Conservation (phyloP, 2,888 invertebrate genomes). For the Tortrix viridana region DNA sequence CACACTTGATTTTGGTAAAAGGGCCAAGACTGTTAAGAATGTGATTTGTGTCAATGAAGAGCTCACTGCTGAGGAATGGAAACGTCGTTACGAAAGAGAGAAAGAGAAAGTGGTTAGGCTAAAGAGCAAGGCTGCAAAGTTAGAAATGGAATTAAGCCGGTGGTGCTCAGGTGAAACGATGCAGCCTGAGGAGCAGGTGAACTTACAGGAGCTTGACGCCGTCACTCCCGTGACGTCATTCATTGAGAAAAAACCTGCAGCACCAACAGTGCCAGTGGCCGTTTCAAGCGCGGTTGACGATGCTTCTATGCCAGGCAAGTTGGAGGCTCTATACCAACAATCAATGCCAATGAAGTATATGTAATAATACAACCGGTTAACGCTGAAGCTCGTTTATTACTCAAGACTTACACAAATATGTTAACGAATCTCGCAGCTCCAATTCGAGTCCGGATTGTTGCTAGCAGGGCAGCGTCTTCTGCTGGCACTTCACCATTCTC, state of each 20-base stretch:
- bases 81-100: constrained; percentile 98
- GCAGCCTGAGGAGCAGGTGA: constrained; percentile 94
- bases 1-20: too few species aligned
- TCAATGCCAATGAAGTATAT: too few species aligned
- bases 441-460: too few species aligned
- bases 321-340: constrained; percentile 97
- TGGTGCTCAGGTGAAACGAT: constrained; percentile 97
- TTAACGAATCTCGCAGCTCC: too few species aligned
- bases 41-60: constrained; percentile 99
- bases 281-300: constrained; percentile 79
- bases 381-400: too few species aligned
- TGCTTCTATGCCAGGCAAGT: constrained; percentile 91
- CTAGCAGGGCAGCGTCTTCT: too few species aligned
- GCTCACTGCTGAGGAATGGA: constrained; percentile 99
- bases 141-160: constrained; percentile 95
- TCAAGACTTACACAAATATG: too few species aligned
- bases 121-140: constrained; percentile 95
- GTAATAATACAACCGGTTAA: too few species aligned
- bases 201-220: constrained; percentile 88
- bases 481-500: too few species aligned
- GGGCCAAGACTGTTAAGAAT: constrained; percentile 99
- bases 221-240: constrained; percentile 89
- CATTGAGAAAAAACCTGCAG: constrained; percentile 81
- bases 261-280: constrained; percentile 85
- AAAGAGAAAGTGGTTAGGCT: constrained; percentile 96